Percentiles rank a stretch among this genome's conserved stretches.
These are phyloP conservation scores for Spodoptera picta DNA, from an alignment of 2,888 invertebrate species.

Conservation along the genomic window DNA sequence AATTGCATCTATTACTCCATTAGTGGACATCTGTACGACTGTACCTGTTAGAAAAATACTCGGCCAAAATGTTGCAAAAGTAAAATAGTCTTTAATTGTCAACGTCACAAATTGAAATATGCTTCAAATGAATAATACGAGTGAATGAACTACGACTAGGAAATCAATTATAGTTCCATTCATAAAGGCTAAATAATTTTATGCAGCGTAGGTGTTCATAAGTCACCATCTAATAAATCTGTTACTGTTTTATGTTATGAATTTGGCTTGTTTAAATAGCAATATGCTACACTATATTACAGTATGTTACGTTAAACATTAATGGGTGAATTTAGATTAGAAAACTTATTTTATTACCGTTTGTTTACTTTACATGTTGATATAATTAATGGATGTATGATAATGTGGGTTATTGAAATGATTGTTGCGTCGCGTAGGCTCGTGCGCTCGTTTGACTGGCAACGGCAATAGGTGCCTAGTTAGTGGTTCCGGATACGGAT, in stretches of 20 bases:
- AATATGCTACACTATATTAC: too few species aligned
- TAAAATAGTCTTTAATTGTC: background rate
- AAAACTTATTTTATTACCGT: background rate
- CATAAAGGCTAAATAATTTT: slow-evolving; percentile 74
- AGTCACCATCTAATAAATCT: slow-evolving; percentile 72
- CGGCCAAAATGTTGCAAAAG: too few species aligned
- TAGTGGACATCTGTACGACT: too few species aligned
- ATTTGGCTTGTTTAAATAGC: background rate
- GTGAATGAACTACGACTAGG: slow-evolving; percentile 74
- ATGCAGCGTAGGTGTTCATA: slow-evolving; percentile 77
- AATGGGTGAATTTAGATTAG: too few species aligned
- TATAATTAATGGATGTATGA: slow-evolving; percentile 56
- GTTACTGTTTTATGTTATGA: slow-evolving; percentile 35
- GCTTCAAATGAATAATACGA: slow-evolving; percentile 61
- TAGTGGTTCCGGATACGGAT: slow-evolving; percentile 88
- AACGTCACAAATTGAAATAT: slow-evolving; percentile 62
- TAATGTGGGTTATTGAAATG: slow-evolving; percentile 74
- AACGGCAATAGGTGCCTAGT: slow-evolving; percentile 80
- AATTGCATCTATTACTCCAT: too few species aligned
- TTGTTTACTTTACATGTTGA: slow-evolving; percentile 15
- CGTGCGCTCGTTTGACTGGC: slow-evolving; percentile 74
- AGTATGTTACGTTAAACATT: too few species aligned
- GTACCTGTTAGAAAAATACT: too few species aligned
- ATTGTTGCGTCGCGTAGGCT: slow-evolving; percentile 76
- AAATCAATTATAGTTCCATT: slow-evolving; percentile 79